These are phyloP conservation scores for Toxostoma redivivum DNA, from an alignment of 2,113 vertebrate species.

Conservation along the genomic window DNA sequence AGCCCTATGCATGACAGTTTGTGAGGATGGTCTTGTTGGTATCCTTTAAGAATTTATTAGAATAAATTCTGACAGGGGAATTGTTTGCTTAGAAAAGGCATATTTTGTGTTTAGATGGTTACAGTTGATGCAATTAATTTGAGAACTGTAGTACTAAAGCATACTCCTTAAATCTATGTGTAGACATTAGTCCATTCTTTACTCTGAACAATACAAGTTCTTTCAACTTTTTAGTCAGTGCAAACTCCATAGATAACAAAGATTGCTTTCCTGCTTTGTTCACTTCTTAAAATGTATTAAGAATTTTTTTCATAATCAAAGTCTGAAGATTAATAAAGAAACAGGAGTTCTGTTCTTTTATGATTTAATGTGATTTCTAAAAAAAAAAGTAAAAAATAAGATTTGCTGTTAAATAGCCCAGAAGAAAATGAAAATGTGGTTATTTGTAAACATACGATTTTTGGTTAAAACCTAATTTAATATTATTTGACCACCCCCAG, in stretches of 20 bases:
- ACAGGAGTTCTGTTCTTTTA: neutral
- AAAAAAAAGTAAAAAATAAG: neutral
- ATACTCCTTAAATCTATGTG: neutral
- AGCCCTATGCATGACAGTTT: neutral
- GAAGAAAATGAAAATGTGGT: neutral
- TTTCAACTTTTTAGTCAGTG: neutral
- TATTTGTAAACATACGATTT: neutral
- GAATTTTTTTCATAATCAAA: neutral
- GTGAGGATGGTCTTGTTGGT: neutral
- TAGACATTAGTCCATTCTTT: neutral
- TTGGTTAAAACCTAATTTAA: neutral
- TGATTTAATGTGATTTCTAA: neutral
- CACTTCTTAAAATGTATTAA: neutral
- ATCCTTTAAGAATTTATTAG: slow-evolving; percentile 7
- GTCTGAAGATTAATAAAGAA: neutral
- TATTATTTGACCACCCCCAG: neutral
- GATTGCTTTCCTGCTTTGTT: neutral
- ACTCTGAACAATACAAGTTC: neutral
- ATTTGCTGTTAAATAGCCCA: neutral
- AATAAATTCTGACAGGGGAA: slow-evolving; percentile 16
- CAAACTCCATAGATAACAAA: neutral
- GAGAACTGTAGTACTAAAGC: neutral
- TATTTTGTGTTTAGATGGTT: neutral
- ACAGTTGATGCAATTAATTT: neutral
- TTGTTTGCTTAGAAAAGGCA: neutral